These are phyloP conservation scores for Cataglyphis altisquamis DNA, from an alignment of 2,888 invertebrate genomes.

Conservation along the genomic window DNA sequence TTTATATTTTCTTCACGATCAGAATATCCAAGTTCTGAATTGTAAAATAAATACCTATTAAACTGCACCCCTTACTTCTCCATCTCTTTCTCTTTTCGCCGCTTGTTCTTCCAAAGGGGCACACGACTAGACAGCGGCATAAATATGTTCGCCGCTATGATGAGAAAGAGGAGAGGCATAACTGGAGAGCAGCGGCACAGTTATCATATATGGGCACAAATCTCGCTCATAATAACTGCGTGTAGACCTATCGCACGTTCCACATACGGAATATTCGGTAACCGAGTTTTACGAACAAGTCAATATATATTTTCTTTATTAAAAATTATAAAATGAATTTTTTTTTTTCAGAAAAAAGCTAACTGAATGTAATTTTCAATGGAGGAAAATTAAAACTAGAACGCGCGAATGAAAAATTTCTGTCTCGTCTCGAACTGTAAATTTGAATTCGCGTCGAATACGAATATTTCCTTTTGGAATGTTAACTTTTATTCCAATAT, in stretches of 20 bases:
- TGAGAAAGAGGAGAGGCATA: conserved; percentile 69
- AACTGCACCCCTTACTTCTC: neutral
- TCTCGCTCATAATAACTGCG: conserved; percentile 78
- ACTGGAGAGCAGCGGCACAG: conserved; percentile 80
- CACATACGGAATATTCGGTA: conserved; percentile 65
- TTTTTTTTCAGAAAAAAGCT: neutral
- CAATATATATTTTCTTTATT: neutral
- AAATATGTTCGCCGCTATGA: conserved; percentile 68
- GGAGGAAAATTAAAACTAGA: conserved; percentile 21
- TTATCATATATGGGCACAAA: conserved; percentile 79
- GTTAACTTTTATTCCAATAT: neutral
- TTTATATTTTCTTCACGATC: neutral
- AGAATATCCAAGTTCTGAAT: conserved; percentile 1
- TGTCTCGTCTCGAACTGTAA: neutral
- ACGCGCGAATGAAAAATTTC: neutral
- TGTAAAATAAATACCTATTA: conserved; percentile 41
- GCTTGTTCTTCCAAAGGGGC: conserved; percentile 26
- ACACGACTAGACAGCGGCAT: conserved; percentile 57
- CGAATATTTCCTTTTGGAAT: neutral
- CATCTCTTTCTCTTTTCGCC: neutral
- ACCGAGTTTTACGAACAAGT: neutral
- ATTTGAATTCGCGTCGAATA: conserved; percentile 16
- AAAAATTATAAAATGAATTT: neutral
- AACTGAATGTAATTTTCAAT: neutral
- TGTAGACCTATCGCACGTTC: conserved; percentile 78